phyloP scores from a whole-genome alignment of 2,113 vertebrate genomes.

The Sinocyclocheilus maitianheensis region DNA sequence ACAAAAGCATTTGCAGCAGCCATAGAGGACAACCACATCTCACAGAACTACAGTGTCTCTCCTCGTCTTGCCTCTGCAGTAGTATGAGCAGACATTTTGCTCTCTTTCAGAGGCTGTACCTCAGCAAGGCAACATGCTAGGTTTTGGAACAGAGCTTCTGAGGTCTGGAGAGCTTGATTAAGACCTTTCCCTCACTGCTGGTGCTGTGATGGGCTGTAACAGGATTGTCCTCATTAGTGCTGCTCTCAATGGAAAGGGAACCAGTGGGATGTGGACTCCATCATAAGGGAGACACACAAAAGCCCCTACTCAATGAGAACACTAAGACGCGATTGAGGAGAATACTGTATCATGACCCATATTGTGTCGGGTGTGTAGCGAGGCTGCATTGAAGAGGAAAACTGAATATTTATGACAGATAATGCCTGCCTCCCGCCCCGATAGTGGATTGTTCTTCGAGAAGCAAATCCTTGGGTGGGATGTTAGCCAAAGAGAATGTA shows the following conservation, averaged over 20 bases:
- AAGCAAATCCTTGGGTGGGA: slow-evolving; percentile 80
- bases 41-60: background rate
- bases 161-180: slow-evolving; percentile 42
- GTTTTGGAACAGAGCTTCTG: background rate
- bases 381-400: slow-evolving; percentile 40
- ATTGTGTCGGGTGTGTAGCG: slow-evolving; percentile 70
- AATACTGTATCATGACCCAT: slow-evolving; percentile 73
- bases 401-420: slow-evolving; percentile 80
- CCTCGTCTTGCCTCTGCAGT: background rate
- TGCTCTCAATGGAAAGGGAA: slow-evolving; percentile 68
- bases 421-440: slow-evolving; percentile 67
- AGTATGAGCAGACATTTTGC: background rate
- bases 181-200: slow-evolving; percentile 30
- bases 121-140: background rate
- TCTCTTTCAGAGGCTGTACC: background rate
- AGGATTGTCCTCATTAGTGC: slow-evolving; percentile 78
- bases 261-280: slow-evolving; percentile 58
- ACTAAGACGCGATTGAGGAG: slow-evolving; percentile 56
- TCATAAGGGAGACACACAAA: slow-evolving; percentile 47
- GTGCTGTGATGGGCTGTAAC: slow-evolving; percentile 67
- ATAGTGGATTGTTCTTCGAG: slow-evolving; percentile 62
- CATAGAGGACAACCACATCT: slow-evolving; percentile 1
- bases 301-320: slow-evolving; percentile 37
- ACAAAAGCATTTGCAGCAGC: background rate
- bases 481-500: slow-evolving; percentile 76